Percentiles rank a stretch among this genome's conserved stretches.
These are phyloP conservation scores for Eulithis testata DNA, from an alignment of 2,888 invertebrate genomes.

Conservation along the genomic window DNA sequence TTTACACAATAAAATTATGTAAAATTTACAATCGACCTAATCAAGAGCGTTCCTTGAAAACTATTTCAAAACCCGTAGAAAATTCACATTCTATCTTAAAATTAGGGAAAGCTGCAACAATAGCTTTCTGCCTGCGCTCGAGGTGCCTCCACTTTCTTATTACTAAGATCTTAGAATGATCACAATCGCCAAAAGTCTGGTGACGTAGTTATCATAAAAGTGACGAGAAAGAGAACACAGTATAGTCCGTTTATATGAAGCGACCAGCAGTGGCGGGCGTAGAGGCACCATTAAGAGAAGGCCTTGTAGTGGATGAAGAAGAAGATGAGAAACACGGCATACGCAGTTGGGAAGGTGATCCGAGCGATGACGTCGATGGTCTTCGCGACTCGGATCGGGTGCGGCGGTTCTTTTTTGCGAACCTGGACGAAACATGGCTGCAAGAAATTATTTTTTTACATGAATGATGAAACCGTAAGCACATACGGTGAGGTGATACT, in stretches of 20 bases:
- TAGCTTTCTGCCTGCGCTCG: constrained; percentile 51
- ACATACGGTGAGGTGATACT: constrained; percentile 52
- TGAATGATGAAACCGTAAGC: constrained; percentile 72
- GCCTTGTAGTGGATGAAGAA: constrained; percentile 98
- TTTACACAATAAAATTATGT: constrained; percentile 51
- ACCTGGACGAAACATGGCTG: constrained; percentile 94
- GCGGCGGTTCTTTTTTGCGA: constrained; percentile 95
- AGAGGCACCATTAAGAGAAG: constrained; percentile 86
- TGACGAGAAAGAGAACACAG: constrained; percentile 62
- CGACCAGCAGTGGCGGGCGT: constrained; percentile 56
- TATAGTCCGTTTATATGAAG: constrained; percentile 64
- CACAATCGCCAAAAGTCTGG: constrained; percentile 65
- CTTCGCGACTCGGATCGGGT: constrained; percentile 96
- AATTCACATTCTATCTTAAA: constrained; percentile 57
- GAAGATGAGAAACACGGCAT: constrained; percentile 96
- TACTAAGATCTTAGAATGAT: constrained; percentile 61
- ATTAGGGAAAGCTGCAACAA: constrained; percentile 59
- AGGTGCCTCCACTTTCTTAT: constrained; percentile 49
- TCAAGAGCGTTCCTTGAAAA: constrained; percentile 60
- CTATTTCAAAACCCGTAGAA: constrained; percentile 80
- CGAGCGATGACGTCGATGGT: constrained; percentile 97
- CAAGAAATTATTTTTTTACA: constrained; percentile 77
- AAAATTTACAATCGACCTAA: constrained; percentile 57
- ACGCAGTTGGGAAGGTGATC: constrained; percentile 96
- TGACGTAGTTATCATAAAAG: constrained; percentile 55